These are phyloP conservation scores for Brenthis hecate DNA, from an alignment of 2,888 invertebrate species.

Conservation along the genomic window DNA sequence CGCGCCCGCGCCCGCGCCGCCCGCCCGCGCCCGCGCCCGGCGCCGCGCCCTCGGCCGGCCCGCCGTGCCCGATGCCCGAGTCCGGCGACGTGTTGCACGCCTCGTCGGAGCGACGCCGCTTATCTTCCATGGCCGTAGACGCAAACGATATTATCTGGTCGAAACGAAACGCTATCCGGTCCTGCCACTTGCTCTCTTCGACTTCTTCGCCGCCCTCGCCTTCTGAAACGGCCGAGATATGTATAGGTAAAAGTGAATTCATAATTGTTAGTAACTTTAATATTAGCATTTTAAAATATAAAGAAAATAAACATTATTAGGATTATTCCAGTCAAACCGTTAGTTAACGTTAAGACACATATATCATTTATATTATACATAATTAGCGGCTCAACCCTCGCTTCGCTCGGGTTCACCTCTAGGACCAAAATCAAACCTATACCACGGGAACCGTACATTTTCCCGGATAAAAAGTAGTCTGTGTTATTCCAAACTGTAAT, in stretches of 20 bases:
- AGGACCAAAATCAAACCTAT: too few relatives aligned
- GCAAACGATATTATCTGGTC: conserved; percentile 96
- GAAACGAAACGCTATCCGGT: conserved; percentile 95
- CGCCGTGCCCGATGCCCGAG: conserved; percentile 91
- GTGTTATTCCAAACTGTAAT: too few relatives aligned
- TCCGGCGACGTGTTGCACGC: conserved; percentile 93
- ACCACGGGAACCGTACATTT: too few relatives aligned
- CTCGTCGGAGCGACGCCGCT: conserved; percentile 91
- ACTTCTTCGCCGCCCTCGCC: conserved; percentile 85
- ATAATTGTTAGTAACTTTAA: not conserved
- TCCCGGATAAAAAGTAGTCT: too few relatives aligned
- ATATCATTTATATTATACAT: not conserved
- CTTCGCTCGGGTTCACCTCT: too few relatives aligned
- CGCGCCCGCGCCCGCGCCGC: conserved; percentile 59
- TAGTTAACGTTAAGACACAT: too few relatives aligned
- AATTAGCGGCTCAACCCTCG: too few relatives aligned
- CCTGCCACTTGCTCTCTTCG: conserved; percentile 95
- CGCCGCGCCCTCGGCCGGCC: conserved; percentile 53
- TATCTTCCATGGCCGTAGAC: conserved; percentile 94
- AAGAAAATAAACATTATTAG: too few relatives aligned
- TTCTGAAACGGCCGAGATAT: conserved; percentile 64
- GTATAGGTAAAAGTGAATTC: not conserved
- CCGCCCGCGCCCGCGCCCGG: conserved; percentile 37
- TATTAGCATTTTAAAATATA: too few relatives aligned
- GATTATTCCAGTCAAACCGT: too few relatives aligned